Conservation (phyloP, 2,113 vertebrate genomes). For the Hucho hucho region DNA sequence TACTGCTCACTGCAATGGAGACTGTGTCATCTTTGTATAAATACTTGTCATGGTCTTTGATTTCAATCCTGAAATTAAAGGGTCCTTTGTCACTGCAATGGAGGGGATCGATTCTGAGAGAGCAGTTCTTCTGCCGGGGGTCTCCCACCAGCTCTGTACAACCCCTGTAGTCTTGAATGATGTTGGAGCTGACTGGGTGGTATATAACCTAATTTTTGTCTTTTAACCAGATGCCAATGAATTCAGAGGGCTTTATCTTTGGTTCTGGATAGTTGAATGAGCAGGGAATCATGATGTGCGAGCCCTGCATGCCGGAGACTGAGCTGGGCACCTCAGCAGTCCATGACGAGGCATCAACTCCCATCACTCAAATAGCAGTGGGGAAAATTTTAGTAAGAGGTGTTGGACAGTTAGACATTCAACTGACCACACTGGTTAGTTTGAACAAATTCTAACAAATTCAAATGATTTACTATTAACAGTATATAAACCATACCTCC, state of each 20-base stretch:
- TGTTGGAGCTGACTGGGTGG: constrained; percentile 34
- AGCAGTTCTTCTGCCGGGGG: constrained; percentile 52
- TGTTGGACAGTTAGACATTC: background rate
- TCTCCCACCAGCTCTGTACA: constrained; percentile 59
- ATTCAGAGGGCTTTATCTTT: background rate
- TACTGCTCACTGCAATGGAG: constrained; percentile 54
- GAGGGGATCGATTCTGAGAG: constrained; percentile 63
- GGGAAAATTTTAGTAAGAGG: background rate
- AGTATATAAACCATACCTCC: constrained; percentile 25
- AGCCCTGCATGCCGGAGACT: constrained; percentile 59
- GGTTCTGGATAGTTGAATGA: constrained; percentile 51
- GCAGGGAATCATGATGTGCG: constrained; percentile 71
- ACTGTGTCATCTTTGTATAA: constrained; percentile 13
- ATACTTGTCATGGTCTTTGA: constrained; percentile 26
- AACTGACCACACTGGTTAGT: too few species aligned
- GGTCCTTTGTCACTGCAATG: constrained; percentile 40
- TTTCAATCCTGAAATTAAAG: constrained; percentile 67
- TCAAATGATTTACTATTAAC: too few species aligned
- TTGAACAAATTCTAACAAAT: too few species aligned
- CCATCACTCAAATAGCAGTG: constrained; percentile 25
- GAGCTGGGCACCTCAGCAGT: constrained; percentile 33
- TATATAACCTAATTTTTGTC: background rate
- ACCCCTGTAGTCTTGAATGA: constrained; percentile 13
- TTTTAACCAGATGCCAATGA: constrained; percentile 57
- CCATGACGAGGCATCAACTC: constrained; percentile 49